These are phyloP conservation scores for Sminthopsis crassicaudata DNA, from an alignment of 2,113 vertebrate species.

Conservation along the genomic window DNA sequence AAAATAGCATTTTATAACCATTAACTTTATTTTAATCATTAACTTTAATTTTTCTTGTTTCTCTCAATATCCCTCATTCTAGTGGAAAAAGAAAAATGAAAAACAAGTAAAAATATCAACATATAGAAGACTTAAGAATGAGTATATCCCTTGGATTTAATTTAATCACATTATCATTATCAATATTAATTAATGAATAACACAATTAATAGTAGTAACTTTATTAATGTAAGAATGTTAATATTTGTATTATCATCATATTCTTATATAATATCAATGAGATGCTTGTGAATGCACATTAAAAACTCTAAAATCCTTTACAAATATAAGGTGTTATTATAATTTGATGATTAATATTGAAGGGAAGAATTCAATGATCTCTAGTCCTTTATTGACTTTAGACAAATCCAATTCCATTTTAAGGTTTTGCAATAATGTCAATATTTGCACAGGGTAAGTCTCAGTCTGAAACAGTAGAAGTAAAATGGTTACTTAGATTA, in stretches of 20 bases:
- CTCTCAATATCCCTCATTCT: background rate
- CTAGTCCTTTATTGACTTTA: background rate
- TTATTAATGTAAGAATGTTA: too few relatives aligned
- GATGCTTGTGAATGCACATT: background rate
- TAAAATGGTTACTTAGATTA: background rate
- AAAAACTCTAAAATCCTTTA: background rate
- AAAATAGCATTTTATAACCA: too few relatives aligned
- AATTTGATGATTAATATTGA: background rate
- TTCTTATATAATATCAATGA: background rate
- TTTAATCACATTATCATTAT: background rate
- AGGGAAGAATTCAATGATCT: background rate
- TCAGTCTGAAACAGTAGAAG: constrained; percentile 7
- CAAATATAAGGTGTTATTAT: background rate
- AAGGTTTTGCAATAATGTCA: constrained; percentile 12
- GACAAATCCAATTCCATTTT: background rate
- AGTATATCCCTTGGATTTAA: background rate
- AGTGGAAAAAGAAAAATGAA: background rate
- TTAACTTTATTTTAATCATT: background rate
- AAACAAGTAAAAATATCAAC: background rate
- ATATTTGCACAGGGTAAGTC: background rate
- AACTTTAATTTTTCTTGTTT: background rate
- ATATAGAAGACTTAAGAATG: background rate
- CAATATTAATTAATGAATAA: too few relatives aligned
- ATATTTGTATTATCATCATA: too few relatives aligned
- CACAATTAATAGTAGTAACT: too few relatives aligned